Conservation (phyloP, 2,113 vertebrate species). For the Euleptes europaea region DNA sequence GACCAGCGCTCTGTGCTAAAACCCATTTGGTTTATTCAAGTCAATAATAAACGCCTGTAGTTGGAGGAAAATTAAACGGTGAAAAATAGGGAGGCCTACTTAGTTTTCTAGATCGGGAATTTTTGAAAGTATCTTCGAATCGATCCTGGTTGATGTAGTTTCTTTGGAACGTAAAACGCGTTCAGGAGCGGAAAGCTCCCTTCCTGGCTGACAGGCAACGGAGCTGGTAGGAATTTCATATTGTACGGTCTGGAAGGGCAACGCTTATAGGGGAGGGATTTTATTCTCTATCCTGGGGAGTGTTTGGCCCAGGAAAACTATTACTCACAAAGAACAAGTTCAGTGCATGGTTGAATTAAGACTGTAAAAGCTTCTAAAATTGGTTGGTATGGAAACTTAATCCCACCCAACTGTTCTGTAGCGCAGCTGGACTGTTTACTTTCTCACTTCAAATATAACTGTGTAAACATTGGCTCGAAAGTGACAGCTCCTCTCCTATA, state of each 20-base stretch:
- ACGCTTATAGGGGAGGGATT: constrained; percentile 9
- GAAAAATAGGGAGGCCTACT: neutral
- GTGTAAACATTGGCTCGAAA: constrained; percentile 74
- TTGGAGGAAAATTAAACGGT: neutral
- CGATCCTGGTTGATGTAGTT: neutral
- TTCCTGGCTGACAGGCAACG: neutral
- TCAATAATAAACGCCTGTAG: neutral
- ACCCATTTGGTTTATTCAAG: neutral
- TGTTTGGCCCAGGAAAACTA: constrained; percentile 60
- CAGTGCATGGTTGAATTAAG: constrained; percentile 73
- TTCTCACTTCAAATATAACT: constrained; percentile 76
- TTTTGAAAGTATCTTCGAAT: neutral
- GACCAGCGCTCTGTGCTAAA: neutral
- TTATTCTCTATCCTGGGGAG: constrained; percentile 40
- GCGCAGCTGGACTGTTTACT: constrained; percentile 78
- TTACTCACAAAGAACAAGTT: constrained; percentile 71
- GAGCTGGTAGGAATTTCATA: neutral
- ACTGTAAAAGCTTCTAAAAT: constrained; percentile 72
- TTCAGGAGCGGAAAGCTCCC: neutral
- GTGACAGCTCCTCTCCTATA: constrained; percentile 62
- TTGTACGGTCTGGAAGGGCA: neutral
- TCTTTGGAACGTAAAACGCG: neutral
- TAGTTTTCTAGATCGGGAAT: neutral
- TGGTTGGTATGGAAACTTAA: constrained; percentile 80
- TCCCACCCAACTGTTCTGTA: constrained; percentile 65